A percentile compares a stretch with the other conserved stretches of the same genome.
Conservation (phyloP, 2,113 vertebrate genomes). For the Climacteris rufus region DNA sequence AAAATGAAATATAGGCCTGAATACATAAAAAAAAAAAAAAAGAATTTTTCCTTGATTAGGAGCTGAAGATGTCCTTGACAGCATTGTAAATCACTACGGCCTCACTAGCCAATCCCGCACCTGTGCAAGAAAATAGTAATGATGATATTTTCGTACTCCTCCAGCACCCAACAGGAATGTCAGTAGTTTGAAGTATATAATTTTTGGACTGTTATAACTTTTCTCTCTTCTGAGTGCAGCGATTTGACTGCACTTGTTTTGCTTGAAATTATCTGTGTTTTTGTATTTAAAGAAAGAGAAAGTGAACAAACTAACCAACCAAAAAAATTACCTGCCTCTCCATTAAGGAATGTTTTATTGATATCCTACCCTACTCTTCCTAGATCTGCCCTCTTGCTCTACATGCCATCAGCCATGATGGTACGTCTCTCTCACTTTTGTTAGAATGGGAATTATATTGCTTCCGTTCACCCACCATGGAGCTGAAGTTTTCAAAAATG, state of each 20-base stretch:
- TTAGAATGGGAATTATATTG: background rate
- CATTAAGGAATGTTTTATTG: background rate
- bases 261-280: background rate
- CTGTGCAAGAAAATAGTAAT: background rate
- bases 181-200: background rate
- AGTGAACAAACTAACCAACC: background rate
- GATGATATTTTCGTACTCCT: background rate
- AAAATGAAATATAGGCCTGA: constrained; percentile 21
- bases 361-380: background rate
- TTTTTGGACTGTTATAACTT: background rate
- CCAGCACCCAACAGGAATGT: background rate
- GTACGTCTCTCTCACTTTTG: background rate
- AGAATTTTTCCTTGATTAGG: constrained; percentile 18
- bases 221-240: background rate
- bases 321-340: background rate
- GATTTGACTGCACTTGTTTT: background rate
- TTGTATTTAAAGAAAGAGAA: background rate
- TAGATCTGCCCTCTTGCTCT: background rate
- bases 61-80: constrained; percentile 25
- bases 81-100: background rate
- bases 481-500: background rate
- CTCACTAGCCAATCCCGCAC: background rate
- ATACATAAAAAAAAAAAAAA: background rate
- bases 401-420: background rate
- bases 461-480: background rate